phyloP scores from a whole-genome alignment of 2,113 vertebrate genomes.

The Xiphorhynchus elegans region DNA sequence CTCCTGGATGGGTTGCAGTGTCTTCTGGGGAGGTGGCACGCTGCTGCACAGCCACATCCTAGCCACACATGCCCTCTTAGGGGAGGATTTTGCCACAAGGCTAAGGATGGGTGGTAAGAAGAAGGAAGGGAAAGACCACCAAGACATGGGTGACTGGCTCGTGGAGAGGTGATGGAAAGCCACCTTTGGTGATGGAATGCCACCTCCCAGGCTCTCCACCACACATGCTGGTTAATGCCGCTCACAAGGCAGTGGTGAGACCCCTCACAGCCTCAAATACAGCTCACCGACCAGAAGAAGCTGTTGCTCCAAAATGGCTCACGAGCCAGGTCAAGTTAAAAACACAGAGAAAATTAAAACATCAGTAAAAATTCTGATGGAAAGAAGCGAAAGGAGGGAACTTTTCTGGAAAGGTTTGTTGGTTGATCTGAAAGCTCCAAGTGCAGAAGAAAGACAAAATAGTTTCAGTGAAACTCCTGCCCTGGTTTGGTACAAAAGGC shows the following conservation, averaged over 20 bases:
- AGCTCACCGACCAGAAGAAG: neutral
- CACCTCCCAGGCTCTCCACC: neutral
- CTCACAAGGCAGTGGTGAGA: accelerated
- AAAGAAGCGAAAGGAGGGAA: neutral
- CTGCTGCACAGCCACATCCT: neutral
- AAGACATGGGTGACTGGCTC: neutral
- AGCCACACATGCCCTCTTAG: neutral
- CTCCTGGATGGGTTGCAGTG: neutral
- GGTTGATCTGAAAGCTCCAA: neutral
- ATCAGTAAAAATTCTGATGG: neutral
- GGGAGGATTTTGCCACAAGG: neutral
- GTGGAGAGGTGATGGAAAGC: neutral
- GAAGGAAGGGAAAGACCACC: neutral
- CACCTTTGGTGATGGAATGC: neutral
- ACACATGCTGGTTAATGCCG: neutral
- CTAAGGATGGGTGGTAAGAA: neutral
- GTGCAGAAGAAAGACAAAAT: neutral
- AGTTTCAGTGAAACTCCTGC: neutral
- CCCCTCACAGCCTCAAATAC: accelerated
- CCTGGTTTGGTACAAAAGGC: neutral
- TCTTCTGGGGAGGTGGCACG: neutral
- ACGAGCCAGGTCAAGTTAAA: neutral
- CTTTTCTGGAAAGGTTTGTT: neutral
- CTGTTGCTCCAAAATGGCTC: neutral
- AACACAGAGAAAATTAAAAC: neutral